Evolutionary conservation across 2,113 vertebrate genomes (phyloP), one percentile per base, ranked within the genome.

Genomic region (Balaeniceps rex): DNA sequence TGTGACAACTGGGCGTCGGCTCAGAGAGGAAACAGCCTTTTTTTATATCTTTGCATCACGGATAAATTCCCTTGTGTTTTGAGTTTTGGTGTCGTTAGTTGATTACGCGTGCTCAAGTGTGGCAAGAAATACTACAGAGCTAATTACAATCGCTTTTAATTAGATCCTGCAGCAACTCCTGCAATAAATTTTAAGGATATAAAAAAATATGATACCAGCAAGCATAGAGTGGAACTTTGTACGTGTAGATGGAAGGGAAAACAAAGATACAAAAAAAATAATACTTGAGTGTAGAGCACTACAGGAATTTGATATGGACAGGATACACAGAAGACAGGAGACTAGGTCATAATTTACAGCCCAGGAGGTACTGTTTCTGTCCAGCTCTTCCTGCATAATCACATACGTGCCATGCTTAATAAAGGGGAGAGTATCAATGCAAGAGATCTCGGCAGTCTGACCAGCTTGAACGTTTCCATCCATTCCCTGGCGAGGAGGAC

Each of bases 61-160:
- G 78, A n/a, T 88, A 83, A 96, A 94, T 91, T 89, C 88, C 70
- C 83, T 80, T 3, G 24, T 74, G 88, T 86, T 92, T 60, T 90
- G 77, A 93, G 93, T 86, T 94, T 94, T 89, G 93, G 11, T 1
- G 0, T 96, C 82, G 97, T 90, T n/a, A 52, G 63, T 74, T 93
- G 75, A 95, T 98, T 97, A 91, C 88, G 97, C 77, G 82, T 90
- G 54, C 65, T 89, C 68, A 88, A 85, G 80, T 64, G 60, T 96
- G 95, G 96, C 94, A 96, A 95, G 95, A 94, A 98, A 97, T 96
- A 88, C 60, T 81, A 86, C 74, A 19, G 60, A 88, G 81, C 84
- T 94, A 91, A 97, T 97, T 96, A 93, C 63, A 76, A 94, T 90
- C 16, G 8, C 74, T 97, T 96, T 94, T 94, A 95, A 97, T 97